A percentile compares a stretch with the other conserved stretches of the same genome.
Conservation (phyloP, 2,113 vertebrate genomes). For the Sakesphorus luctuosus region DNA sequence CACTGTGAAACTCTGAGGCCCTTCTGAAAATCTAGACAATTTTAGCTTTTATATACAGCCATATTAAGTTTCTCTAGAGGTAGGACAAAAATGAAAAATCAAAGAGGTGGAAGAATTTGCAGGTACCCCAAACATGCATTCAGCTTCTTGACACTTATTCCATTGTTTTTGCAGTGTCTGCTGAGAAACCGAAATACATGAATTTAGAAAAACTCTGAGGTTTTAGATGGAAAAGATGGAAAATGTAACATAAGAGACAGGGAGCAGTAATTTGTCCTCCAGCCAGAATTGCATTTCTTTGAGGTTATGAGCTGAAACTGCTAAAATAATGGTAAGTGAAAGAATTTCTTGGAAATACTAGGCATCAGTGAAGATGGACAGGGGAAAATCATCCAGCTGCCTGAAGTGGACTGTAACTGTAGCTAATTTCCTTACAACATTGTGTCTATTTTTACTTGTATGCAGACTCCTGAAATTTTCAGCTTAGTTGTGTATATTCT, state of each 20-base stretch:
- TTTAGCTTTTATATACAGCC: not conserved
- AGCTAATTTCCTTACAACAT: not conserved
- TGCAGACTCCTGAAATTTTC: not conserved
- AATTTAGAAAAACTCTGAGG: not conserved
- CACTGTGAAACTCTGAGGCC: not conserved
- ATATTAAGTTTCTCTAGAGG: not conserved
- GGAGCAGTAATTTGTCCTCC: not conserved
- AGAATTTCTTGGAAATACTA: not conserved
- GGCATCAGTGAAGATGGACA: not conserved
- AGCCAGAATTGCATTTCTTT: not conserved
- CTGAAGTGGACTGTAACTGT: not conserved
- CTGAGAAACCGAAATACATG: not conserved
- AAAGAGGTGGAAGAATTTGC: not conserved
- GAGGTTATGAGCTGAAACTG: not conserved
- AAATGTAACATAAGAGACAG: not conserved
- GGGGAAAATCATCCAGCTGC: not conserved
- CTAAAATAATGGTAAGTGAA: not conserved
- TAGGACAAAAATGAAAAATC: not conserved
- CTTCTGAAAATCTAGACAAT: not conserved
- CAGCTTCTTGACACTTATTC: not conserved
- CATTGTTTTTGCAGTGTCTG: not conserved
- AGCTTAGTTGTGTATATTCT: not conserved
- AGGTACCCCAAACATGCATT: not conserved
- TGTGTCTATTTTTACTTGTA: not conserved
- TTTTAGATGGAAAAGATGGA: not conserved